Evolutionary conservation across 2,113 vertebrate species (phyloP), one percentile per base, ranked within the genome.

Genomic region (Strix aluco): DNA sequence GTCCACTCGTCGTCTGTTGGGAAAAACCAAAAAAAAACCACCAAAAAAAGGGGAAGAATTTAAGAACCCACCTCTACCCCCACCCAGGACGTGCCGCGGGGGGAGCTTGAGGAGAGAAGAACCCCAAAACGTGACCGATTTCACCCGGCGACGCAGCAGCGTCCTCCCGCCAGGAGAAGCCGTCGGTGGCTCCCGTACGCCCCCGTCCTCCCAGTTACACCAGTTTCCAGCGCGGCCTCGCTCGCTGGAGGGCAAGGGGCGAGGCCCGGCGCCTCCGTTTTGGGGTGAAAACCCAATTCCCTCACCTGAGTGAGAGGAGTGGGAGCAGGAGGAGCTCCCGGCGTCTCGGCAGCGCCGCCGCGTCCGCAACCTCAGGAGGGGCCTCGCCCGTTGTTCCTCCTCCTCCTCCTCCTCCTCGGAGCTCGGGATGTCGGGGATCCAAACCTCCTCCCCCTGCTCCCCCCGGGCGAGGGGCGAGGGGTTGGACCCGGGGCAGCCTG

Each of bases 81-180:
- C 44, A 10, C 2, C 42, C 49, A 13, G 44, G 13, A 23, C 2
- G 11, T 11, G 18, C 6, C 6, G 1, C 8, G 44, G 30, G 9
- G 9, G 40, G 27, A 30, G 27, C 55, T 51, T 6, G 46, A 20
- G 46, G 55, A 17, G 63, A 25, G 36, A 14, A 54, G 15, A 15
- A 3, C 40, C 86, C 8, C 42, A 42, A 27, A 32, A 27, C 5
- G 6, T 2, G 19, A 10, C 2, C 2, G 14, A 3, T 16, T 27
- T 18, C 42, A 14, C 4, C 58, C 58, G 34, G 32, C 38, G 3
- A 2, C 17, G 29, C 1, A 38, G 40, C 63, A 3, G 26, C 42
- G 4, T 6, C n/a, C 65, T 26, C 25, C 65, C 11, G 11, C 26
- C 40, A 13, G 44, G n/a, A 51, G 47, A 15, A 46, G 16, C 1